phyloP scores from a whole-genome alignment of 2,888 invertebrate genomes.

The Lasioglossum marginatum region DNA sequence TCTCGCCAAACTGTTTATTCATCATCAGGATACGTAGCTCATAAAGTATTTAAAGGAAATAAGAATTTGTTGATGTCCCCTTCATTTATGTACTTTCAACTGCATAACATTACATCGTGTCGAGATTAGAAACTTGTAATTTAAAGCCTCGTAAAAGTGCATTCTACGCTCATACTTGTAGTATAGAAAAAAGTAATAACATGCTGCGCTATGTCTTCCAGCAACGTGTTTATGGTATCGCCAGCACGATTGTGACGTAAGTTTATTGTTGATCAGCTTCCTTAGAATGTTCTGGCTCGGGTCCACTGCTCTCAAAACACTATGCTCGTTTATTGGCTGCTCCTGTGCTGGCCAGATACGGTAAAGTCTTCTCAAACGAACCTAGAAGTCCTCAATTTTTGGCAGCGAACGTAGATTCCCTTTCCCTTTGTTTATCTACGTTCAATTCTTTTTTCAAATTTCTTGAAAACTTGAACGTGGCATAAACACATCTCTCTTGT shows the following conservation, averaged over 20 bases:
- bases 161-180: not conserved
- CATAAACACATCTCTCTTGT: not conserved
- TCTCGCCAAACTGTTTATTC: not conserved
- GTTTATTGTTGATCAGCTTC: not conserved
- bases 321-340: not conserved
- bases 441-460: not conserved
- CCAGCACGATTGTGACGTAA: slow-evolving; percentile 12
- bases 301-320: not conserved
- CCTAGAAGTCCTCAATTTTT: not conserved
- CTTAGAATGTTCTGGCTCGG: not conserved
- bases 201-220: not conserved
- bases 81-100: not conserved
- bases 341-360: not conserved
- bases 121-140: not conserved
- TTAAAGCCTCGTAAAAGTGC: not conserved
- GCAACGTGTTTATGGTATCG: slow-evolving; percentile 10
- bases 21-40: not conserved
- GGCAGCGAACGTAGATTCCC: not conserved
- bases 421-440: not conserved
- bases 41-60: not conserved
- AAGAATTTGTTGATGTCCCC: not conserved
- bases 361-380: not conserved
- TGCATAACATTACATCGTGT: not conserved
- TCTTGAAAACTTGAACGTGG: not conserved
- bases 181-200: slow-evolving; percentile 5